Conservation (phyloP, 2,888 invertebrate species). For the Crioceris asparagi region DNA sequence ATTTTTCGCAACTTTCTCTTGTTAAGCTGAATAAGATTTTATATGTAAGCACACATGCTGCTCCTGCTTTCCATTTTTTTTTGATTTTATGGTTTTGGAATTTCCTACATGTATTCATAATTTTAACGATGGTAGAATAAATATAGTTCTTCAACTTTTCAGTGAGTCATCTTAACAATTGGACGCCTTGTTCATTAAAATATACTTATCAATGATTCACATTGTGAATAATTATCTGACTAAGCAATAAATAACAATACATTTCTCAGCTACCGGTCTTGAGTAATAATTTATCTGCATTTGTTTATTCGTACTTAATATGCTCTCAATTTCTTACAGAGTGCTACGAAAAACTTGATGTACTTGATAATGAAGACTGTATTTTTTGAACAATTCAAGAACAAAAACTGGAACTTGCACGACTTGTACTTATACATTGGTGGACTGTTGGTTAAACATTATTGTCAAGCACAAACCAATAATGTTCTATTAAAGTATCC, state of each 20-base stretch:
- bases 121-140: too few relatives aligned
- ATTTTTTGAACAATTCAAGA: conserved; percentile 18
- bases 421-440: conserved; percentile 20
- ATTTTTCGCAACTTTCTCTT: conserved; percentile 16
- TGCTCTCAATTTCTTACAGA: conserved; percentile 15
- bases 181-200: too few relatives aligned
- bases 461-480: conserved; percentile 23
- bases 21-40: conserved; percentile 18
- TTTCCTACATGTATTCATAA: too few relatives aligned
- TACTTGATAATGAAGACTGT: conserved; percentile 20
- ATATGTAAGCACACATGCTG: conserved; percentile 17
- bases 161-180: too few relatives aligned
- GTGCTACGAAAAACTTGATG: conserved; percentile 15
- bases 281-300: too few relatives aligned
- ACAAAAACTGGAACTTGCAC: conserved; percentile 6
- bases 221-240: too few relatives aligned
- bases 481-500: conserved; percentile 16
- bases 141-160: too few relatives aligned
- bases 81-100: not conserved
- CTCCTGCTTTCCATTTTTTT: not conserved
- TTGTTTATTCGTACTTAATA: too few relatives aligned
- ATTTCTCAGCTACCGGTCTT: too few relatives aligned
- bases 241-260: too few relatives aligned
- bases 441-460: conserved; percentile 22
- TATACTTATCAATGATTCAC: too few relatives aligned